Evolutionary conservation across 64 coral and sea anemone genomes (phyloP).

Genomic region (Actinia tenebrosa): DNA sequence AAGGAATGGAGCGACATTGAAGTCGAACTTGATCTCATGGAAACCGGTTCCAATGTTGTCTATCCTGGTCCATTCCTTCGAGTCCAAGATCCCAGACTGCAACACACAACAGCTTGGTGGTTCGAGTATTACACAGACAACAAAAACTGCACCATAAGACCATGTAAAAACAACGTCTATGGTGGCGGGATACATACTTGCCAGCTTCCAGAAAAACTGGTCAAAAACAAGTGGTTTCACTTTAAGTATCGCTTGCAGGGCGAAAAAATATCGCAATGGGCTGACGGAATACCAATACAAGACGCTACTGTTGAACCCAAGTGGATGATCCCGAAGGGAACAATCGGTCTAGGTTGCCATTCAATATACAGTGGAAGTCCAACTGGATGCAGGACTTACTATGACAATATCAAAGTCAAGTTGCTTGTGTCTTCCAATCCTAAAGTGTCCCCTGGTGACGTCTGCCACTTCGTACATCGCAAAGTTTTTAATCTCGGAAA

Average conservation of each 20-base stretch:
- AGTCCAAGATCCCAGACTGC: not conserved
- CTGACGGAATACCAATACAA: slow-evolving; percentile 36
- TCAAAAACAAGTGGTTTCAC: slow-evolving; percentile 62
- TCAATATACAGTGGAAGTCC: not conserved
- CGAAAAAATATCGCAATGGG: slow-evolving; percentile 55
- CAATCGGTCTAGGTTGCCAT: slow-evolving; percentile 66
- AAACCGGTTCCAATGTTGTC: not conserved
- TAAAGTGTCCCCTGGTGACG: slow-evolving; percentile 1
- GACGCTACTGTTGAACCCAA: slow-evolving; percentile 13
- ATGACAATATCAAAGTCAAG: slow-evolving; percentile 73
- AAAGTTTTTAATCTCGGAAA: not conserved
- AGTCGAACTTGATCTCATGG: slow-evolving; percentile 37
- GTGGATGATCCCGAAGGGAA: slow-evolving; percentile 63
- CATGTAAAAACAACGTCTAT: slow-evolving; percentile 32
- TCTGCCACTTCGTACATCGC: slow-evolving; percentile 18
- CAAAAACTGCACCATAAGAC: slow-evolving; percentile 42
- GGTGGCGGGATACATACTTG: slow-evolving; percentile 24
- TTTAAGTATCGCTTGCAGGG: slow-evolving; percentile 56
- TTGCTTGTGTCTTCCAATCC: slow-evolving; percentile 9
- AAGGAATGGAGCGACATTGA: slow-evolving; percentile 58
- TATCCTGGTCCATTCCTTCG: slow-evolving; percentile 60
- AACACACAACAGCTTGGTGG: slow-evolving; percentile 72
- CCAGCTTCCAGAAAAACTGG: slow-evolving; percentile 12
- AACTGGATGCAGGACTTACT: slow-evolving; percentile 48
- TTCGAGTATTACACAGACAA: slow-evolving; percentile 27